Base-by-base conservation (phyloP, 2,797 vertebrate species). In the Pteronotus mesoamericanus region DNA sequence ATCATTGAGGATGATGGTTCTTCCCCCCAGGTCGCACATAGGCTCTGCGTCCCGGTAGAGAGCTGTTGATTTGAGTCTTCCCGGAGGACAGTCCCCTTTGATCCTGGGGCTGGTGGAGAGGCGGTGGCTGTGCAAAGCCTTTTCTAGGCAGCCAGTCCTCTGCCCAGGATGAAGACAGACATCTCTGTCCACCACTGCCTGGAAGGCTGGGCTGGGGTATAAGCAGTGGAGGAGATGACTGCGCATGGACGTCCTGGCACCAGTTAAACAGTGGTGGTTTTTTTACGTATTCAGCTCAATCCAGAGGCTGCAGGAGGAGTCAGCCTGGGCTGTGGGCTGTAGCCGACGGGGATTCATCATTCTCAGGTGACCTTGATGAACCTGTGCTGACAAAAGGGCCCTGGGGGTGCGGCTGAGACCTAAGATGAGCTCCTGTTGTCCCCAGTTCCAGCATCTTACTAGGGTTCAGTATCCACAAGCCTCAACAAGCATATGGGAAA, bases 241-340 rank as follows among this genome's bases (percentile, higher is more conserved):
- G 61, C 75, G 29, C 32, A 72, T 4, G 72, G 66, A 37, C 9
- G 10, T 84, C 15, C 21, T 64, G 55, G 51, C 34, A 68, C 26
- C 39, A 64, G 72, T 87, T 89, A 91, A 97, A 88, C n/a, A 94
- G 77, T 29, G 59, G 39, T 53, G 21, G 39, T 84, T 84, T 80
- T 95, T 80, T 90, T 94, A 77, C 95, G 83, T 94, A 95, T 97
- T 97, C 93, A 96, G 59, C 92, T 97, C 74, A 97, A 72, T n/a
- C 15, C 44, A 68, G 16, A 75, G 59, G 66, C 32, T 88, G 68
- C 21, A n/a, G n/a, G 46, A 78, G 21, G 42, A 86, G 75, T 29
- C 39, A 66, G 1, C 68, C 32, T 93, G 57, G 51, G 32, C 57
- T 79, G 5, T 48, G 18, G 22, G 37, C 48, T 80, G 2, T 42